Evolutionary conservation across 2,113 vertebrate species (phyloP), one percentile per base, ranked within the genome.

Genomic region (Nycticorax nycticorax): DNA sequence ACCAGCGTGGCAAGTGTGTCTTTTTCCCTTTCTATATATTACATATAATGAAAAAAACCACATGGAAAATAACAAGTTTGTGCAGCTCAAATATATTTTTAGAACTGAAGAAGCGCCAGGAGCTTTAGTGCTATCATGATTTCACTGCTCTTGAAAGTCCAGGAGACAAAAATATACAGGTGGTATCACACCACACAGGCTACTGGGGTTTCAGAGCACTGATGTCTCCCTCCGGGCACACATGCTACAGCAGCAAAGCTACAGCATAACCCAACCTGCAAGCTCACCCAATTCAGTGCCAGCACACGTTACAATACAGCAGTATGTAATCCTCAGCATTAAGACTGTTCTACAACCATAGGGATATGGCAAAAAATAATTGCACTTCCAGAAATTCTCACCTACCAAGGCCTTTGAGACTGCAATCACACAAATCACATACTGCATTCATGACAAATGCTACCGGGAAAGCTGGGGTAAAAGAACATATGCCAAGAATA

Each of bases 361-460:
- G 57, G 32, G 57, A 85, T 37, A 91, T 7, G 41, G 57, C 75
- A 86, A 64, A 96, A 91, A 95, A 59, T 47, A 94, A 94, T 4
- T 84, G 89, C 81, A 37, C 27, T 85, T 91, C 30, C 50, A 87
- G 69, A 92, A 92, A 94, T 83, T 92, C 32, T 95, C 52, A 80
- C 94, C 80, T 84, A 41, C 28, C 33, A 14, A 88, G 85, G n/a
- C 89, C 81, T 88, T 39, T 53, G 83, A 74, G 73, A 48, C 68
- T 37, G 27, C 69, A 84, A 7, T 62, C 45, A 22, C 41, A 73
- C 26, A 55, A 80, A 91, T 94, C 88, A 84, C 37, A 55, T 1
- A 12, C 30, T 91, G 52, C n/a, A 26, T 14, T 50, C 4, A 1
- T 84, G 91, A 89, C 79, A 94, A 92, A 85, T 9, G 15, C 71